Evolutionary conservation across 2,797 vertebrate genomes (phyloP).

Genomic region (Mormyrus hasselquistii): DNA sequence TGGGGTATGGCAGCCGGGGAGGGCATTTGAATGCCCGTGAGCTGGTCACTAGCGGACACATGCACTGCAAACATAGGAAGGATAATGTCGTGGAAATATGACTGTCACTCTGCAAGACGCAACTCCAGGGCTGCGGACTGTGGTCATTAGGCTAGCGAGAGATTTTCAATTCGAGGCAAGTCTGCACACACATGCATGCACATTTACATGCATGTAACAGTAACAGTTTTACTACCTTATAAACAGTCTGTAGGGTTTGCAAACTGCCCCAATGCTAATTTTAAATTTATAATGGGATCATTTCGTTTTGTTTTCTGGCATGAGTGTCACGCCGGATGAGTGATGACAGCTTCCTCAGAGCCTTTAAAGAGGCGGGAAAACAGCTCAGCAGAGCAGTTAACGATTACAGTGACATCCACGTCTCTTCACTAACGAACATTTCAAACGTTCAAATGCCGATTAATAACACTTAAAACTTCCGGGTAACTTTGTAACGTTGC

Average conservation of each 20-base stretch:
- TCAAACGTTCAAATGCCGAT: not conserved
- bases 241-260: not conserved
- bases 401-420: not conserved
- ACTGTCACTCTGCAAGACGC: not conserved
- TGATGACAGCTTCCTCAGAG: not conserved
- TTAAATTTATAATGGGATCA: not conserved
- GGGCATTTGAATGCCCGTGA: not conserved
- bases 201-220: not conserved
- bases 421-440: not conserved
- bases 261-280: not conserved
- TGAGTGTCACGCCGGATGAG: not conserved
- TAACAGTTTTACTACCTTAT: not conserved
- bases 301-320: not conserved
- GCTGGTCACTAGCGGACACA: not conserved
- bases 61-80: not conserved
- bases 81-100: not conserved
- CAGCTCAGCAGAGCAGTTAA: not conserved
- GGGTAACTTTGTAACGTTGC: not conserved
- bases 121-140: not conserved
- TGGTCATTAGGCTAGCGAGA: not conserved
- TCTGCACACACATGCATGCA: not conserved
- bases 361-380: not conserved
- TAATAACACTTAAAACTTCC: not conserved
- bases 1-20: not conserved
- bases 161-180: not conserved